Percentiles rank a stretch among this genome's conserved stretches.
phyloP scores from a whole-genome alignment of 2,113 vertebrate genomes.

The Barbus barbus region DNA sequence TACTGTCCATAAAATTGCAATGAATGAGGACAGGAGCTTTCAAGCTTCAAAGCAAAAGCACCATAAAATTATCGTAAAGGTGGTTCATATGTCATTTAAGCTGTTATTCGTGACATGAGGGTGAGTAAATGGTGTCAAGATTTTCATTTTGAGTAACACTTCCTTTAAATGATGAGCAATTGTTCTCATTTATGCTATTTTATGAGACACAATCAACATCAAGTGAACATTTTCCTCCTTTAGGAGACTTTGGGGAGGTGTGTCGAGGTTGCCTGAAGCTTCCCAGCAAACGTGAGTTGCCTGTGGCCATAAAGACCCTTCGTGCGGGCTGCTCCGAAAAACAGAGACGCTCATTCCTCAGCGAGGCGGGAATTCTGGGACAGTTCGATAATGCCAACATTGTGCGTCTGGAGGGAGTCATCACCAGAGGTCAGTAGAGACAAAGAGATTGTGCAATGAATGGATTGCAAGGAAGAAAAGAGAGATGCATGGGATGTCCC shows the following conservation, averaged over 20 bases:
- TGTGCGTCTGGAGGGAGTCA: slow-evolving; percentile 89
- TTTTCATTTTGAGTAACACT: background rate
- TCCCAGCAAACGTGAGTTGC: slow-evolving; percentile 89
- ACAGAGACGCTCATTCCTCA: slow-evolving; percentile 85
- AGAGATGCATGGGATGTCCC: slow-evolving; percentile 25
- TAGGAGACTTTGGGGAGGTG: slow-evolving; percentile 91
- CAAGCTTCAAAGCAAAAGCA: background rate
- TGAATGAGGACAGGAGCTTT: background rate
- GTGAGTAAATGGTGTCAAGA: background rate
- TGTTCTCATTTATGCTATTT: background rate
- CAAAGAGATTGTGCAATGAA: too few species aligned
- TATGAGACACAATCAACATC: background rate
- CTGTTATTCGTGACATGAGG: background rate
- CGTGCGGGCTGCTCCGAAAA: slow-evolving; percentile 84
- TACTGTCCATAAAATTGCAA: too few species aligned
- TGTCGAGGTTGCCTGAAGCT: slow-evolving; percentile 89
- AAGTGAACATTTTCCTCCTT: background rate
- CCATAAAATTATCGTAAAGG: background rate
- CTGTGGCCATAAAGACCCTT: slow-evolving; percentile 87
- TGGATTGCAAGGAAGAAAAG: too few species aligned
- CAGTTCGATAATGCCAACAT: slow-evolving; percentile 94
- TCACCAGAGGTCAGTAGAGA: slow-evolving; percentile 83
- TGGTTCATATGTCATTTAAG: background rate
- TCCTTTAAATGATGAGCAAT: background rate
- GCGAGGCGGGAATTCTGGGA: slow-evolving; percentile 87